phyloP scores from a whole-genome alignment of 2,113 vertebrate species.

The Neopipo cinnamomea region DNA sequence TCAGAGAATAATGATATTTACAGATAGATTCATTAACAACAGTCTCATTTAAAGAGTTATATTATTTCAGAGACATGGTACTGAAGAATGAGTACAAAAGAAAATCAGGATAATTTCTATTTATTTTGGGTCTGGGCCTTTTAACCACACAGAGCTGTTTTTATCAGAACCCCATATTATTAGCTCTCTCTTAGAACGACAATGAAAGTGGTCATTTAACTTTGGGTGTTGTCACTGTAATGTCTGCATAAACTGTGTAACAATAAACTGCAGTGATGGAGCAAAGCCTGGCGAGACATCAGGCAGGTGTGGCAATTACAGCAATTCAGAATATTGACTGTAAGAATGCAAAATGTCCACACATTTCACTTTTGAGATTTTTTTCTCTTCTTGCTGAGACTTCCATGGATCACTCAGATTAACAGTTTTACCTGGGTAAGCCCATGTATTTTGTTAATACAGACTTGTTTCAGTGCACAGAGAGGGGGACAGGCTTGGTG shows the following conservation, averaged over 20 bases:
- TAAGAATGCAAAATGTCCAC: not conserved
- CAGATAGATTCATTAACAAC: not conserved
- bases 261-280: not conserved
- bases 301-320: not conserved
- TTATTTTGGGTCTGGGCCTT: not conserved
- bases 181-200: not conserved
- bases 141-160: not conserved
- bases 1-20: not conserved
- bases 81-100: not conserved
- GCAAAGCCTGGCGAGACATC: not conserved
- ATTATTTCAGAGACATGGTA: not conserved
- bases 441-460: fast-evolving
- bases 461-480: not conserved
- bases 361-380: not conserved
- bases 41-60: not conserved
- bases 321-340: not conserved
- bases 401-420: not conserved
- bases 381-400: not conserved
- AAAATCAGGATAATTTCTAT: not conserved
- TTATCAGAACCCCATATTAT: not conserved
- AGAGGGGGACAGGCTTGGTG: not conserved
- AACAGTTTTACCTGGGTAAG: not conserved
- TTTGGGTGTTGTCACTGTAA: not conserved
- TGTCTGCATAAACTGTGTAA: not conserved
- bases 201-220: not conserved